Evolutionary conservation across 1,140 invertebrate species (phyloP).

Genomic region (Cheumatopsyche charites): DNA sequence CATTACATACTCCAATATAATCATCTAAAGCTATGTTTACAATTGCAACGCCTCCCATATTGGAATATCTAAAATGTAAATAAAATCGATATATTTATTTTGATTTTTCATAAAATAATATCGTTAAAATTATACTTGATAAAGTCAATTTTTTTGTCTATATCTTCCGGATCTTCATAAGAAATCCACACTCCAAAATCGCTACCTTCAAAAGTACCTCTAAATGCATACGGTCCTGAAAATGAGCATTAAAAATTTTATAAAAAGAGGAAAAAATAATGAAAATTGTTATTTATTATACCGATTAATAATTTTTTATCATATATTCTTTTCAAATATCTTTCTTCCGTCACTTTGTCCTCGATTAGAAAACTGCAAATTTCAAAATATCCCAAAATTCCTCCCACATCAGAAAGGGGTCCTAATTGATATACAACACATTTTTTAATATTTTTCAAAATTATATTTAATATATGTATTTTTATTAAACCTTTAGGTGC

Average conservation of each 20-base stretch:
- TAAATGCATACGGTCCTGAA: slow-evolving; percentile 74
- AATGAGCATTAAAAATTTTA: too few species aligned
- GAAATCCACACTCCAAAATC: slow-evolving; percentile 85
- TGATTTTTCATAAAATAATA: too few species aligned
- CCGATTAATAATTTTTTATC: too few species aligned
- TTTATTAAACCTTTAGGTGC: too few species aligned
- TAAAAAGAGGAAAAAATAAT: too few species aligned
- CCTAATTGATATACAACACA: too few species aligned
- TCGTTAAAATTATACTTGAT: slow-evolving; percentile 55
- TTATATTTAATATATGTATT: too few species aligned
- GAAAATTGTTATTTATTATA: too few species aligned
- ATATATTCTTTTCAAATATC: slow-evolving; percentile 70
- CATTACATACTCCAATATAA: slow-evolving; percentile 78
- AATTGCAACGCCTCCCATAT: slow-evolving; percentile 81
- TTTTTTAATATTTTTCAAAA: too few species aligned
- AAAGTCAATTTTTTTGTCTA: slow-evolving; percentile 80
- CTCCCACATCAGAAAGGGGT: too few species aligned
- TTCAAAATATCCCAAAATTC: slow-evolving; percentile 83
- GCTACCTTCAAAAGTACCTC: slow-evolving; percentile 69
- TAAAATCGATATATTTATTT: background rate
- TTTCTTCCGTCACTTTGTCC: slow-evolving; percentile 67
- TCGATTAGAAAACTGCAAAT: slow-evolving; percentile 77
- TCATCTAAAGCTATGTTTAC: slow-evolving; percentile 83
- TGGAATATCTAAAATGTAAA: slow-evolving; percentile 64
- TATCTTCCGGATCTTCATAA: slow-evolving; percentile 86